Percentiles rank a stretch among this genome's conserved stretches.
Conservation (phyloP, 1,140 invertebrate species). For the Drosophila persimilis region DNA sequence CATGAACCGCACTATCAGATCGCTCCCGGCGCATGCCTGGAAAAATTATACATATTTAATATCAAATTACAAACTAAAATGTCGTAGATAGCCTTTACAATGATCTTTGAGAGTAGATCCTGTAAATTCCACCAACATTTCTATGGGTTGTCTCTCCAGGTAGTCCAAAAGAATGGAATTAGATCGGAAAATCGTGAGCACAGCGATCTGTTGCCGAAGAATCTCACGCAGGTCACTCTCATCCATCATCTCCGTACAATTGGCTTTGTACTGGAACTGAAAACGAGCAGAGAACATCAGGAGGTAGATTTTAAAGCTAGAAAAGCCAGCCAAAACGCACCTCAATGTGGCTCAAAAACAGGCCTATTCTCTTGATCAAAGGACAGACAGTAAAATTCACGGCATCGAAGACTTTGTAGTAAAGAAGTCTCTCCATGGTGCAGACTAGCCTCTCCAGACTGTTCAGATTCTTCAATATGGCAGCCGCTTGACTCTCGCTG, state of each 20-base stretch:
- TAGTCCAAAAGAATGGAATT: slow-evolving; percentile 47
- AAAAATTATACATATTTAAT: not conserved
- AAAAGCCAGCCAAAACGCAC: not conserved
- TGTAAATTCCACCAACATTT: slow-evolving; percentile 68
- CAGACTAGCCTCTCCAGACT: slow-evolving; percentile 52
- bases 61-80: slow-evolving; percentile 29
- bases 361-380: slow-evolving; percentile 71
- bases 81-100: slow-evolving; percentile 46
- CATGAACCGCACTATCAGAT: slow-evolving; percentile 12
- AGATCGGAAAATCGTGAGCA: slow-evolving; percentile 57
- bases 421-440: slow-evolving; percentile 62
- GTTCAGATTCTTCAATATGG: slow-evolving; percentile 54
- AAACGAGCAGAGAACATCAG: not conserved
- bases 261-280: slow-evolving; percentile 59
- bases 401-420: slow-evolving; percentile 70
- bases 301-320: not conserved
- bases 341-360: slow-evolving; percentile 72
- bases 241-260: slow-evolving; percentile 16
- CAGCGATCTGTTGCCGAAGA: slow-evolving; percentile 42
- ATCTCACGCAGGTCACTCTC: slow-evolving; percentile 53
- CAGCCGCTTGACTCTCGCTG: slow-evolving; percentile 31
- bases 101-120: slow-evolving; percentile 45
- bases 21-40: slow-evolving; percentile 38
- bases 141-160: slow-evolving; percentile 67
- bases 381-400: slow-evolving; percentile 53